These are phyloP conservation scores for Neostethus bicornis DNA, from an alignment of 2,797 vertebrate species.

Conservation along the genomic window DNA sequence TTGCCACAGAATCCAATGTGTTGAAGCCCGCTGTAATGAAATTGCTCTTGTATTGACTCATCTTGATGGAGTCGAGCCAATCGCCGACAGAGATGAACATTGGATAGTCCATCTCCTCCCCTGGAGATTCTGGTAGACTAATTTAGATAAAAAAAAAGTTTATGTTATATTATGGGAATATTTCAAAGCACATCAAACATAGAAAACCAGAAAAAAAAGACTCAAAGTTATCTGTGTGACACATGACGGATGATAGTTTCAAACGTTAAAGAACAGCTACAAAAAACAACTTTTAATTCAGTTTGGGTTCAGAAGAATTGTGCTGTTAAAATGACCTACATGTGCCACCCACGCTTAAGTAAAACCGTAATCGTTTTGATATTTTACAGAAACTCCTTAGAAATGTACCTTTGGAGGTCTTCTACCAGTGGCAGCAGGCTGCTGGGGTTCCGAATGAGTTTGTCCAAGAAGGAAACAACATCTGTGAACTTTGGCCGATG, in stretches of 20 bases:
- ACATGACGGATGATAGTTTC: conserved; percentile 8
- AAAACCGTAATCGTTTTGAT: not conserved
- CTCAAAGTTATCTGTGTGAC: conserved; percentile 10
- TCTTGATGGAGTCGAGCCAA: conserved; percentile 98
- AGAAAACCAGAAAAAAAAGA: not conserved
- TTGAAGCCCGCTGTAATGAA: conserved; percentile 96
- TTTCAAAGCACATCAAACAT: conserved; percentile 20
- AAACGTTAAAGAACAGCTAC: conserved; percentile 18
- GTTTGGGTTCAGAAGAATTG: not conserved
- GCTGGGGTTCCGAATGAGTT: conserved; percentile 94
- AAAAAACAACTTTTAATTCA: not conserved
- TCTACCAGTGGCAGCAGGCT: conserved; percentile 89
- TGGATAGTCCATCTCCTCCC: conserved; percentile 82
- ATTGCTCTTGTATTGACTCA: conserved; percentile 98
- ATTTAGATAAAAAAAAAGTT: conserved; percentile 4
- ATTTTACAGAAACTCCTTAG: not conserved
- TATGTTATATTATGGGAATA: conserved; percentile 18
- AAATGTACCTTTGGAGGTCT: conserved; percentile 72
- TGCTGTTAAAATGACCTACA: not conserved
- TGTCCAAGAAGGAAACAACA: conserved; percentile 93
- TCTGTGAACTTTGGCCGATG: conserved; percentile 95
- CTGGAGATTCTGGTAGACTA: conserved; percentile 82
- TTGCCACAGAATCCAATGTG: conserved; percentile 90
- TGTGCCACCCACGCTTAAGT: not conserved
- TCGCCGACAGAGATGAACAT: conserved; percentile 96